Conservation (phyloP, 2,888 invertebrate genomes). For the Drosophila niveifrons region DNA sequence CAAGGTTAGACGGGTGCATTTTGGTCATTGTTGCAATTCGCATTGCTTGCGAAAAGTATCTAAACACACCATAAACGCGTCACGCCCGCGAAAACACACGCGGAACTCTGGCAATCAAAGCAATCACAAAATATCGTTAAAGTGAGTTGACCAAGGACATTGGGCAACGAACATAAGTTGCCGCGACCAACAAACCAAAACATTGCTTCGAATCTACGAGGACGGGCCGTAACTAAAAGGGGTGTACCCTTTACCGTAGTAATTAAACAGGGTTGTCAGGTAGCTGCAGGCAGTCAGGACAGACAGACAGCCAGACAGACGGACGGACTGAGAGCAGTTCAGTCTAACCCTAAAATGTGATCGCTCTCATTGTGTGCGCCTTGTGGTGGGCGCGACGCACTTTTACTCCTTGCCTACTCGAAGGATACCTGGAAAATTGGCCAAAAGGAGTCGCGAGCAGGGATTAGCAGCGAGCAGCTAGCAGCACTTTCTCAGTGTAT, state of each 20-base stretch:
- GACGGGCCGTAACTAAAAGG: slow-evolving; percentile 61
- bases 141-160: slow-evolving; percentile 45
- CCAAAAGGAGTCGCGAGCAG: slow-evolving; percentile 17
- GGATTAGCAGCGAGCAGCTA: slow-evolving; percentile 50
- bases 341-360: slow-evolving; percentile 64
- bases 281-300: slow-evolving; percentile 11
- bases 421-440: slow-evolving; percentile 62
- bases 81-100: slow-evolving; percentile 69
- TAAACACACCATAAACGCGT: slow-evolving; percentile 79
- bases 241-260: slow-evolving; percentile 82
- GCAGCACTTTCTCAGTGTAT: not conserved
- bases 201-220: slow-evolving; percentile 51
- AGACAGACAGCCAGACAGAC: not conserved
- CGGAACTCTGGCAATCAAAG: not conserved
- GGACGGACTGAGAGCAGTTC: not conserved
- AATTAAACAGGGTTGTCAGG: slow-evolving; percentile 75
- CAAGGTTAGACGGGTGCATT: slow-evolving; percentile 75
- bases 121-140: slow-evolving; percentile 28
- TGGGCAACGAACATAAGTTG: slow-evolving; percentile 53
- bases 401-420: slow-evolving; percentile 64
- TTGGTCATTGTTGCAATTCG: slow-evolving; percentile 66
- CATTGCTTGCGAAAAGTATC: slow-evolving; percentile 80
- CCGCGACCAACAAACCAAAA: slow-evolving; percentile 72
- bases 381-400: slow-evolving; percentile 81
- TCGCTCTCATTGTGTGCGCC: slow-evolving; percentile 63